These are phyloP conservation scores for Choristoneura rosaceana DNA, from an alignment of 2,888 invertebrate genomes.

Conservation along the genomic window DNA sequence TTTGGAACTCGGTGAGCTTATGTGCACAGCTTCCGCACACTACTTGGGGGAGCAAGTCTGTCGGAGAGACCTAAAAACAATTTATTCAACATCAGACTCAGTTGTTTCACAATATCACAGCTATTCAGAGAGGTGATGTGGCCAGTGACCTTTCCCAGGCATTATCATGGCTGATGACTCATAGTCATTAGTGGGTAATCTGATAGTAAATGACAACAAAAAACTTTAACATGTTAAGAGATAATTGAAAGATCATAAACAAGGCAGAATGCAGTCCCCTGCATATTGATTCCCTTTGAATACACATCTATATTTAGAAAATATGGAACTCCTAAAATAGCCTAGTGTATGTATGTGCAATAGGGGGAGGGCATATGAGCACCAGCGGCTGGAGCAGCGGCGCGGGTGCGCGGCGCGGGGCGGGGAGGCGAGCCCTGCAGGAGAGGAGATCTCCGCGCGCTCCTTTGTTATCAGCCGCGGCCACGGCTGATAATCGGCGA, in stretches of 20 bases:
- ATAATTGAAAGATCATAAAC: slow-evolving; percentile 52
- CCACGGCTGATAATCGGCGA: slow-evolving; percentile 67
- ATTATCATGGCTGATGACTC: slow-evolving; percentile 81
- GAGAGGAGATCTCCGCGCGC: slow-evolving; percentile 58
- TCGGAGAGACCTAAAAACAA: slow-evolving; percentile 89
- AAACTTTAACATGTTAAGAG: slow-evolving; percentile 32
- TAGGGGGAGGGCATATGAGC: slow-evolving; percentile 56
- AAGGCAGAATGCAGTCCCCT: slow-evolving; percentile 68
- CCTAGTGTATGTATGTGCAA: slow-evolving; percentile 50
- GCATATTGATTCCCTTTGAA: slow-evolving; percentile 72
- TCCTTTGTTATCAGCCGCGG: slow-evolving; percentile 83
- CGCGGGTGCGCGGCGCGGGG: slow-evolving; percentile 51
- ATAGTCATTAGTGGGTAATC: slow-evolving; percentile 72
- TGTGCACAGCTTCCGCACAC: slow-evolving; percentile 91
- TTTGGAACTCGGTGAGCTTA: slow-evolving; percentile 91
- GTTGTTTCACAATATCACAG: slow-evolving; percentile 61
- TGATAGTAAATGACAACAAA: slow-evolving; percentile 64
- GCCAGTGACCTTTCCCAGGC: slow-evolving; percentile 78
- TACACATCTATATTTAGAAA: slow-evolving; percentile 81
- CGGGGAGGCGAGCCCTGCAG: slow-evolving; percentile 41
- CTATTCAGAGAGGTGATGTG: slow-evolving; percentile 73
- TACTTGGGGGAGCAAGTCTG: slow-evolving; percentile 91
- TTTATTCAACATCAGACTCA: slow-evolving; percentile 53
- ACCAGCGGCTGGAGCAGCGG: slow-evolving; percentile 48
- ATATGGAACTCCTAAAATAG: slow-evolving; percentile 83